Conservation (phyloP, 2,888 invertebrate genomes). For the Scaptomyza tumidula region DNA sequence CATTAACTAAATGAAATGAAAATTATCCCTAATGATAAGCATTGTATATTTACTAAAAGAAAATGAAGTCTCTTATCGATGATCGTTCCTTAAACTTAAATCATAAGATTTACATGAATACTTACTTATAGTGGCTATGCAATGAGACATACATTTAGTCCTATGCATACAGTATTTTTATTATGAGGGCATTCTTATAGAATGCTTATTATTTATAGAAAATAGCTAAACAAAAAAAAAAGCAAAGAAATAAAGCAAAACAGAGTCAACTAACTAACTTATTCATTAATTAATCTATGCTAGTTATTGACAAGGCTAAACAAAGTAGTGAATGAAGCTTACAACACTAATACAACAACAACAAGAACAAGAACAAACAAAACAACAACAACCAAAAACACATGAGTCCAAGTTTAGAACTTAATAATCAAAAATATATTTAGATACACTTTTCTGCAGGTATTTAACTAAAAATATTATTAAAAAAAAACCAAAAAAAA, state of each 20-base stretch:
- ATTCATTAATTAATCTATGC: constrained; percentile 68
- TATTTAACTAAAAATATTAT: constrained; percentile 57
- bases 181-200: constrained; percentile 74
- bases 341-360: constrained; percentile 59
- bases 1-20: constrained; percentile 16
- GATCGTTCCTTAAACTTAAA: constrained; percentile 77
- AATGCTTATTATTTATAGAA: constrained; percentile 66
- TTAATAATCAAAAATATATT: constrained; percentile 80
- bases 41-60: constrained; percentile 75
- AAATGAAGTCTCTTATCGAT: constrained; percentile 80
- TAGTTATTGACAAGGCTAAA: constrained; percentile 69
- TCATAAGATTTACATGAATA: constrained; percentile 63
- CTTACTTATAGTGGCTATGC: constrained; percentile 48
- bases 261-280: constrained; percentile 55
- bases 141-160: constrained; percentile 42
- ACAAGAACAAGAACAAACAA: constrained; percentile 49
- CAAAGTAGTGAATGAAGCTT: constrained; percentile 78
- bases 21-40: constrained; percentile 61
- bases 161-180: constrained; percentile 71
- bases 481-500: constrained; percentile 4
- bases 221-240: constrained; percentile 28
- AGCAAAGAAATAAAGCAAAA: no score
- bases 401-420: constrained; percentile 80
- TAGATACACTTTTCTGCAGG: constrained; percentile 81
- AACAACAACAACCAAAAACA: constrained; percentile 65